phyloP scores from a whole-genome alignment of 2,797 vertebrate genomes.

The Pipistrellus kuhlii region DNA sequence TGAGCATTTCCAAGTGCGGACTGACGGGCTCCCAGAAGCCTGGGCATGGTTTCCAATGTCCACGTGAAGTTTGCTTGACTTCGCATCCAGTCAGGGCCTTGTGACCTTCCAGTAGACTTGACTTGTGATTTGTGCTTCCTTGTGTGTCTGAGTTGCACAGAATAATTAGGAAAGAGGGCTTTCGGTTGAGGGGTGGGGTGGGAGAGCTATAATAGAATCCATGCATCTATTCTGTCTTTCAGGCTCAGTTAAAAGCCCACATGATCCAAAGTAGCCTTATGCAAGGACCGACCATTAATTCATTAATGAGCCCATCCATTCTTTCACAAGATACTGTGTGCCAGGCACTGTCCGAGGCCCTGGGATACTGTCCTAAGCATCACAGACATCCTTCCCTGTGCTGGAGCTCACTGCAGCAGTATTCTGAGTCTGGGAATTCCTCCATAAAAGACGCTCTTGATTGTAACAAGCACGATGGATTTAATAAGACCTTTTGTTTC shows the following conservation, averaged over 20 bases:
- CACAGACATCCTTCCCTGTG: neutral
- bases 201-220: neutral
- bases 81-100: neutral
- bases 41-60: accelerated
- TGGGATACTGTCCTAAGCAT: neutral
- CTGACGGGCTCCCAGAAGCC: conserved; percentile 35
- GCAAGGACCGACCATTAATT: neutral
- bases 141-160: neutral
- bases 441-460: neutral
- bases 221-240: neutral
- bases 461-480: neutral
- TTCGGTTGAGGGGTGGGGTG: no score
- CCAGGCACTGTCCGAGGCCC: neutral
- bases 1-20: conserved; percentile 44
- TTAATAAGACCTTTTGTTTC: neutral
- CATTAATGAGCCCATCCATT: no score
- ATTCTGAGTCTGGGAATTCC: neutral
- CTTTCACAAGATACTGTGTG: neutral
- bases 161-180: neutral
- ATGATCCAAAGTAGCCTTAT: neutral
- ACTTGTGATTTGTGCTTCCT: neutral
- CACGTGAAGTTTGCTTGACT: neutral
- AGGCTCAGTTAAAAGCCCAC: neutral
- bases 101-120: neutral
- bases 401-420: neutral